Percentiles rank a stretch among this genome's conserved stretches.
phyloP scores from a whole-genome alignment of 1,140 invertebrate species.

The Galendromus occidentalis region DNA sequence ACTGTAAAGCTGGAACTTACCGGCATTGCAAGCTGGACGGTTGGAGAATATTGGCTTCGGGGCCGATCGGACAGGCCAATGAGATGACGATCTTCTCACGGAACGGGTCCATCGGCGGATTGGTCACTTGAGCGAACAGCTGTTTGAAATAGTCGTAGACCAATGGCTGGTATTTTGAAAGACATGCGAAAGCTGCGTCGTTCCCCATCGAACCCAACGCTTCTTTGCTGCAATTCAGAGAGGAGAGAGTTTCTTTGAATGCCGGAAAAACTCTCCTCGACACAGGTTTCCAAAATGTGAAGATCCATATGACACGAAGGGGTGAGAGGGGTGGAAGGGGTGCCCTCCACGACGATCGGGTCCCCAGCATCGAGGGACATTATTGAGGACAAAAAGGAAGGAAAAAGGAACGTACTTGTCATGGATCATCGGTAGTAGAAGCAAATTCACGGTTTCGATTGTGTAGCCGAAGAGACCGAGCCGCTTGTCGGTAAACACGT shows the following conservation, averaged over 20 bases:
- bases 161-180: conserved; percentile 80
- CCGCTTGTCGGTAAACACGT: conserved; percentile 43
- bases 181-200: conserved; percentile 84
- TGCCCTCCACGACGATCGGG: no score
- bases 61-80: conserved; percentile 45
- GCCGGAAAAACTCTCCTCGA: no score
- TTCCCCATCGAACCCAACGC: conserved; percentile 98
- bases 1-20: not conserved
- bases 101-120: conserved; percentile 99
- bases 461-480: conserved; percentile 82
- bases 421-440: conserved; percentile 85
- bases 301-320: no score
- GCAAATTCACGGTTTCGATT: conserved; percentile 78
- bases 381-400: no score
- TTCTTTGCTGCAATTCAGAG: conserved; percentile 49
- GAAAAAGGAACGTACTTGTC: conserved; percentile 83
- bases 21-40: conserved; percentile 73
- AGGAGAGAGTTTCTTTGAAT: no score
- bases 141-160: conserved; percentile 97
- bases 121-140: conserved; percentile 97
- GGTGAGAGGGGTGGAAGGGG: no score
- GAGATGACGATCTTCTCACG: conserved; percentile 98
- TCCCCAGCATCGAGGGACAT: no score
- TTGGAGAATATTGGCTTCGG: conserved; percentile 80
- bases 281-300: no score